Base-by-base conservation (phyloP, 2,113 vertebrate genomes). In the Clarias gariepinus region DNA sequence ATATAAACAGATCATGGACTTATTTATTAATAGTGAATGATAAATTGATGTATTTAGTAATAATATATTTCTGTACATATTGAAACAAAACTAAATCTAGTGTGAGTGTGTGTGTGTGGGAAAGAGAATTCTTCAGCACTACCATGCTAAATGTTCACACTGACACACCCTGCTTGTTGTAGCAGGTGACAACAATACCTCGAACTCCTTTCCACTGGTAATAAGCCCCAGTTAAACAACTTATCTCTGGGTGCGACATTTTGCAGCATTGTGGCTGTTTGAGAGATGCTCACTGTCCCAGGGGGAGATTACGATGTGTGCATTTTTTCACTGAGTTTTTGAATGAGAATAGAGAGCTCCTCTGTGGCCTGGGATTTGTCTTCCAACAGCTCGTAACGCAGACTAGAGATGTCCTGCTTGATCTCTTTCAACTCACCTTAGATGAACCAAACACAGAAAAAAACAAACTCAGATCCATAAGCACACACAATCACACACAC, bases 361-460 rank as follows among this genome's bases (percentile, higher is more conserved):
- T 97, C 96, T 3, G 96, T 96, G 1, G 96, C 96, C 91, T 97
- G 96, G 84, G 96, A 97, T 81, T 97, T 97, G 88, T 97, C 97
- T 87, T 97, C 97, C 89, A 97, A 77, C 74, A 97, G 95, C 90
- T 97, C 97, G 0, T 97, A 97, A 58, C 97, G 96, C 88, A 97
- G 96, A 88, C 97, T 97, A 88, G 97, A 97, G 88, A 97, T 97
- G 86, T 97, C 97, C 91, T 97, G 97, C 87, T 97, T 97, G 91
- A 97, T 97, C 95, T 97, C 97, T 90, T 97, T 97, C 64, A 97
- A 87, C 94, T 97, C 97, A 92, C 97, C 97, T 97, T 87, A 33
- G 36, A 30, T 25, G 10, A 81, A 21, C 47, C 81, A 19, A 16
- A 61, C 33, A 68, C 47, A 60, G 13, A 58, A 21, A 30, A 79